Conservation (phyloP, 1,140 invertebrate genomes). For the Harpegnathos saltator region DNA sequence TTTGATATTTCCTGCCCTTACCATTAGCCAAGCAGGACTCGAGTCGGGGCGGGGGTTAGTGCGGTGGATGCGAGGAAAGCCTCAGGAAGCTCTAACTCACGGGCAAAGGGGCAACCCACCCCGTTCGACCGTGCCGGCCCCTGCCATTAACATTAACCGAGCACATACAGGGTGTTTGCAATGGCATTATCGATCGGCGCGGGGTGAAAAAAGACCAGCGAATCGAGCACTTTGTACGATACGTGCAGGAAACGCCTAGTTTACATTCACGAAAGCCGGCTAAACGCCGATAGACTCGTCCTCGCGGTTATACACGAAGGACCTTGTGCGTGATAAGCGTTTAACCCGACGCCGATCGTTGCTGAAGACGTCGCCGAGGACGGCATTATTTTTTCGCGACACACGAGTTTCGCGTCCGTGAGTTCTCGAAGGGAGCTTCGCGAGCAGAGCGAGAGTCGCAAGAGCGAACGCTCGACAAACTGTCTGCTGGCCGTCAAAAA, state of each 20-base stretch:
- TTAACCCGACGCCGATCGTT: constrained; percentile 27
- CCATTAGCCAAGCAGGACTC: constrained; percentile 74
- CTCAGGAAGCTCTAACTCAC: constrained; percentile 82
- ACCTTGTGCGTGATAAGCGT: constrained; percentile 47
- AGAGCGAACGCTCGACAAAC: neutral
- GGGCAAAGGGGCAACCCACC: constrained; percentile 72
- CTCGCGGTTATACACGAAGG: constrained; percentile 55
- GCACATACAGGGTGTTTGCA: constrained; percentile 78
- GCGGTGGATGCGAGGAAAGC: constrained; percentile 77
- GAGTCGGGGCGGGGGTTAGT: constrained; percentile 51
- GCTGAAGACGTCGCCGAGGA: constrained; percentile 51
- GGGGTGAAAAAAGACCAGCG: constrained; percentile 75
- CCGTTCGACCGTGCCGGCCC: constrained; percentile 69
- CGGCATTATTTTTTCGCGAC: constrained; percentile 47
- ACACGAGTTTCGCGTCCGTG: neutral
- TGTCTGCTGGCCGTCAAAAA: neutral
- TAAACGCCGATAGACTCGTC: constrained; percentile 76
- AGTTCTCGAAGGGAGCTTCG: neutral
- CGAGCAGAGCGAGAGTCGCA: neutral
- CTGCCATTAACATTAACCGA: constrained; percentile 81
- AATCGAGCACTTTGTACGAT: constrained; percentile 76
- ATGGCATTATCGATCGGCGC: constrained; percentile 77
- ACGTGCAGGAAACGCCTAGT: constrained; percentile 75
- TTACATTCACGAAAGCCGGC: constrained; percentile 75
- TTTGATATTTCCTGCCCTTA: constrained; percentile 79